Evolutionary conservation across 2,113 vertebrate genomes (phyloP), one percentile per base, ranked within the genome.

Genomic region (Vanacampus margaritifer): DNA sequence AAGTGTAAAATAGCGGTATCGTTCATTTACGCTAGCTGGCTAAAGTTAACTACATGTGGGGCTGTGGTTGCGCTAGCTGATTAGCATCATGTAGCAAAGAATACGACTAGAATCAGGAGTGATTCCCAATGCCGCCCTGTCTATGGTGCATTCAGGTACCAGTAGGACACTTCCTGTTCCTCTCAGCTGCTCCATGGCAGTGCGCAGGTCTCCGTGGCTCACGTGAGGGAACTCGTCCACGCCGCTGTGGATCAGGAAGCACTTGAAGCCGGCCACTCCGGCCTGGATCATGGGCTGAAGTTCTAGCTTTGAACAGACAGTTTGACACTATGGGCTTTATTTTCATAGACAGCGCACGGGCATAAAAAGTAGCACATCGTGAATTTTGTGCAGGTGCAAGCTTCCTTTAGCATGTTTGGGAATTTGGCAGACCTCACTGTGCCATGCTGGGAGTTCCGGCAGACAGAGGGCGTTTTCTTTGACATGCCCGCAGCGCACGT

Each of bases 161-260:
- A 94, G 88, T 51, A 95, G 81, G 45, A 94, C 92, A 19, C 91
- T 92, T 19, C 87, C 86, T 65, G 92, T 94, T 50, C 87, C 91
- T 66, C 91, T 87, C 23, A 95, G 79, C 80, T 93, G 88, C 59
- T 85, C 81, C 91, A 95, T 91, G 50, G 92, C 91, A 6, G 68
- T 1, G 32, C 92, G 91, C 17, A 95, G 87, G 73, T 95, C 93
- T 0, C 23, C 57, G 17, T 90, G 72, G 5, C 69, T 74, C 53
- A 94, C 90, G n/a, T 92, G 91, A 3, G 93, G 91, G 68, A 94
- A 94, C 77, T 93, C 93, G 0, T 93, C 91, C 73, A 94, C 93
- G 2, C 93, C 93, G 7, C 93, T 94, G 60, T 91, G 86, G 73
- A 93, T 93, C 61, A 95, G 88, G 84, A 94, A 95, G 61, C 93